phyloP scores from a whole-genome alignment of 2,797 vertebrate genomes.

The Lepus oiostolus region DNA sequence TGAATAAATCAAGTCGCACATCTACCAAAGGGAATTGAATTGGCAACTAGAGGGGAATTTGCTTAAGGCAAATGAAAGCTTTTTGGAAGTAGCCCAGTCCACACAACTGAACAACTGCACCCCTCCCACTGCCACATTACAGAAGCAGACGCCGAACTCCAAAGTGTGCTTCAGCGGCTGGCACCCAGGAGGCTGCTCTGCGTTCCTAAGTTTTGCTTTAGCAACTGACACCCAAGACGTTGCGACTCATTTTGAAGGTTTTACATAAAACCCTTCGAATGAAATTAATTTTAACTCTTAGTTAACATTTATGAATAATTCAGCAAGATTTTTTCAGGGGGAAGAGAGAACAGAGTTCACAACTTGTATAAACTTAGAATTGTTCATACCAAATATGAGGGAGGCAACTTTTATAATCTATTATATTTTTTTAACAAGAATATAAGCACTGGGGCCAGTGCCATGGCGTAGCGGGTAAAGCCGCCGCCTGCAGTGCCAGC shows the following conservation, averaged over 20 bases:
- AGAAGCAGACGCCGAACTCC: not conserved
- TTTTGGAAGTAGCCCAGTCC: not conserved
- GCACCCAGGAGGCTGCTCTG: not conserved
- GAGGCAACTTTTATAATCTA: not conserved
- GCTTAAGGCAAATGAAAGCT: slow-evolving; percentile 38
- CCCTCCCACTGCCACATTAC: not conserved
- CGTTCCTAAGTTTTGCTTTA: slow-evolving; percentile 14
- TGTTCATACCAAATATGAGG: slow-evolving; percentile 23
- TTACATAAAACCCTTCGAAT: slow-evolving; percentile 48
- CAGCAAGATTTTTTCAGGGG: not conserved
- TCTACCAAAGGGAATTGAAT: slow-evolving; percentile 13
- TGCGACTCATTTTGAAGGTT: slow-evolving; percentile 3
- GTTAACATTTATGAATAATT: slow-evolving; percentile 46
- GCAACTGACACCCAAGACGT: slow-evolving; percentile 23
- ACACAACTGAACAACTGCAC: not conserved
- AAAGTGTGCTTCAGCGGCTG: not conserved
- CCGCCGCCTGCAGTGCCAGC: no score
- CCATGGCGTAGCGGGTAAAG: no score
- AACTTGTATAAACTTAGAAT: slow-evolving; percentile 47
- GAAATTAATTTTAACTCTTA: slow-evolving; percentile 59
- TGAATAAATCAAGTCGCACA: slow-evolving; percentile 49
- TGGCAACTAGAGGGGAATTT: not conserved
- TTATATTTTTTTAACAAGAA: not conserved
- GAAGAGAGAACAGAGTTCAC: not conserved
- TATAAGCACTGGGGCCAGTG: no score